A percentile compares a stretch with the other conserved stretches of the same genome.
Evolutionary conservation across 92 coral and sea anemone genomes (phyloP).

Genomic region (Palythoa grandis): DNA sequence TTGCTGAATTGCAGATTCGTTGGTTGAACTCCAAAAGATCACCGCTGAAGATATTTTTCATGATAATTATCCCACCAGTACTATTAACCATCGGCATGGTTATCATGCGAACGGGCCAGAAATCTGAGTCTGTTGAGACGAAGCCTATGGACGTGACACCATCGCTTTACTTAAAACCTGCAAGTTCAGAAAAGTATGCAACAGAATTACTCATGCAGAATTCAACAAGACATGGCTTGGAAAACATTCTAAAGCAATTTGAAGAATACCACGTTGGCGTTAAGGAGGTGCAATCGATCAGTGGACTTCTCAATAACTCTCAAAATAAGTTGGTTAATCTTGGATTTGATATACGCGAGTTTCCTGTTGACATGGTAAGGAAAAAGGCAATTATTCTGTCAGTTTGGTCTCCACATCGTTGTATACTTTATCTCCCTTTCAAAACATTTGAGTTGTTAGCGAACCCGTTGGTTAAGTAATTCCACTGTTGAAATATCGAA

Average conservation of each 20-base stretch:
- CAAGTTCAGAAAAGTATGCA: conserved; percentile 70
- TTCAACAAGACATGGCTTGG: conserved; percentile 60
- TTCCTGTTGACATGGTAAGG: conserved; percentile 60
- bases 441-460: too few relatives aligned
- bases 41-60: conserved; percentile 75
- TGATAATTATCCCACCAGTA: conserved; percentile 74
- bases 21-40: conserved; percentile 69
- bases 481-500: too few relatives aligned
- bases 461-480: too few relatives aligned
- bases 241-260: conserved; percentile 57
- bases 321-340: conserved; percentile 40
- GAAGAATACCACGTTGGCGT: conserved; percentile 65
- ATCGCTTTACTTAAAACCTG: conserved; percentile 66
- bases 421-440: not conserved
- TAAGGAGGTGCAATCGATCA: conserved; percentile 58
- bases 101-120: conserved; percentile 41
- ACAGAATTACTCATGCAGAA: conserved; percentile 70
- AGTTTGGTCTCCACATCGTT: not conserved
- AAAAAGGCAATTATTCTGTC: not conserved
- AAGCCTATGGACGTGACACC: conserved; percentile 63
- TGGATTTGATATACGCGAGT: conserved; percentile 70
- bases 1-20: conserved; percentile 61
- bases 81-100: conserved; percentile 72
- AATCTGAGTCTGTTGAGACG: not conserved
- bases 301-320: conserved; percentile 57